phyloP scores from a whole-genome alignment of 64 coral and sea anemone species.

The Stylophora pistillata region DNA sequence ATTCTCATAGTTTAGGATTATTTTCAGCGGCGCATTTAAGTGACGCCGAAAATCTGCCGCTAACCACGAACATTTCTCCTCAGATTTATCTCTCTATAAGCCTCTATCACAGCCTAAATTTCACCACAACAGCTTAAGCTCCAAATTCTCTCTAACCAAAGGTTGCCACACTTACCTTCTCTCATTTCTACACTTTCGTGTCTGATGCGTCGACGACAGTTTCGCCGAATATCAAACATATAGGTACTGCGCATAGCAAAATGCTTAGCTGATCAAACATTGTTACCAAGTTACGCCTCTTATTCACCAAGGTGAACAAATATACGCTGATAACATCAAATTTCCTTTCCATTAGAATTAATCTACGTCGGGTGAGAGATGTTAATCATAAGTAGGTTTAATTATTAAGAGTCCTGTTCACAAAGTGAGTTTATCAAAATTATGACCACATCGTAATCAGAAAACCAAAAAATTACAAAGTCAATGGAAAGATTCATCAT shows the following conservation, averaged over 20 bases:
- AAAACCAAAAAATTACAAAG: background rate
- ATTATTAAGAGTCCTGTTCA: background rate
- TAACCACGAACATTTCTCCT: too few relatives aligned
- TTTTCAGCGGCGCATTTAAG: too few relatives aligned
- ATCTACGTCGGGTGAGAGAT: background rate
- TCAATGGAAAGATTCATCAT: background rate
- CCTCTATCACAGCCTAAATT: background rate
- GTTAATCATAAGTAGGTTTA: slow-evolving; percentile 6
- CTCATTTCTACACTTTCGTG: background rate
- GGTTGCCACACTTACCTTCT: slow-evolving; percentile 21
- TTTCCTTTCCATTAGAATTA: background rate
- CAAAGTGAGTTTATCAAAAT: background rate
- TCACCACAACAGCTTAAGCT: background rate
- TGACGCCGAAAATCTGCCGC: too few relatives aligned
- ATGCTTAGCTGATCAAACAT: background rate
- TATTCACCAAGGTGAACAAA: background rate
- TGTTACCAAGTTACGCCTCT: slow-evolving; percentile 25
- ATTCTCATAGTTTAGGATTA: too few relatives aligned
- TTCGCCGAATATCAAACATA: slow-evolving; percentile 11
- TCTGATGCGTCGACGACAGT: background rate
- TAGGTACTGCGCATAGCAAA: background rate
- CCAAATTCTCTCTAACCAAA: background rate
- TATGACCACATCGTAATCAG: too few relatives aligned
- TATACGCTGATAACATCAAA: background rate
- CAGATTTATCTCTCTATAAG: too few relatives aligned